Conservation (phyloP, 2,888 invertebrate genomes). For the Ephialtes manifestator region DNA sequence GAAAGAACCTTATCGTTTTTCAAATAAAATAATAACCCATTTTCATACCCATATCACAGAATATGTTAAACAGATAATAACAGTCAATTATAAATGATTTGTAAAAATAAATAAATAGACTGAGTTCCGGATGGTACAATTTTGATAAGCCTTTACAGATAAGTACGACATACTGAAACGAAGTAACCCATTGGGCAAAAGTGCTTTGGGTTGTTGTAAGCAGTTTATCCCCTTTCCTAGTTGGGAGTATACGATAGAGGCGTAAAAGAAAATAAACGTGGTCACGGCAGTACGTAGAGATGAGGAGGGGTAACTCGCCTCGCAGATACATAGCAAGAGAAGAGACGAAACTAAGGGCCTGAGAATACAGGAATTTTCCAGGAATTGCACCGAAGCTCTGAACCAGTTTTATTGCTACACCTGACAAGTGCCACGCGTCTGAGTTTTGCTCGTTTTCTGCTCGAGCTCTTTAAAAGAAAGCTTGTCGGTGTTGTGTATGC, state of each 20-base stretch:
- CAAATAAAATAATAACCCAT: too few relatives aligned
- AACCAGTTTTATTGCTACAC: constrained; percentile 57
- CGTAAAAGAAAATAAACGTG: constrained; percentile 17
- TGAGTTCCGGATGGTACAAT: too few relatives aligned
- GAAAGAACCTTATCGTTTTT: too few relatives aligned
- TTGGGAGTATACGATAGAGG: background rate
- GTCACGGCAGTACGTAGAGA: background rate
- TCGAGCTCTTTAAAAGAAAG: constrained; percentile 33
- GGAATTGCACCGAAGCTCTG: constrained; percentile 24
- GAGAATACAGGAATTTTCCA: background rate
- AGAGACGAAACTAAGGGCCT: background rate
- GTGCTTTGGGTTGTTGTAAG: constrained; percentile 5
- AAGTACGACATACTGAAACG: background rate
- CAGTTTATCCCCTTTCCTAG: background rate
- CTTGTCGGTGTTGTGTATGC: constrained; percentile 33
- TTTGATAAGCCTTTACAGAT: too few relatives aligned
- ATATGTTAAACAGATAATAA: too few relatives aligned
- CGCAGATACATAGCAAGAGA: background rate
- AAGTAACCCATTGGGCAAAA: constrained; percentile 9
- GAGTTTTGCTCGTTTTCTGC: constrained; percentile 22
- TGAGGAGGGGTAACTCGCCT: background rate
- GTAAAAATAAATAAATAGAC: too few relatives aligned
- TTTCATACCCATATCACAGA: too few relatives aligned
- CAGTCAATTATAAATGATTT: too few relatives aligned
- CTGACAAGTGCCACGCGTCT: constrained; percentile 46